phyloP scores from a whole-genome alignment of 2,113 vertebrate genomes.

The Shinisaurus crocodilurus region DNA sequence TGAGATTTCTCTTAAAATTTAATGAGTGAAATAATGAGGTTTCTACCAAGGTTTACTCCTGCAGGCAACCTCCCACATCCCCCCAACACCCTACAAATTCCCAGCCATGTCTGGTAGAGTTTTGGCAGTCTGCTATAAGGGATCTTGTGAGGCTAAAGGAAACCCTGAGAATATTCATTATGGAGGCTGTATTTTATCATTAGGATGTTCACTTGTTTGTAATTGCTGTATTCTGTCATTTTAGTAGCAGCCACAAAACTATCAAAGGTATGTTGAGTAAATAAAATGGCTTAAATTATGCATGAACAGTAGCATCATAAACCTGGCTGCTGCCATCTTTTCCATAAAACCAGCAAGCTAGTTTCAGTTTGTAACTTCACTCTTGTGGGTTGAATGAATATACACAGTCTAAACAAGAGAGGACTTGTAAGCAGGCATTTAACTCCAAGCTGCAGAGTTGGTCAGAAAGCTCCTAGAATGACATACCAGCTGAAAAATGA shows the following conservation, averaged over 20 bases:
- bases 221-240: constrained; percentile 61
- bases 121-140: background rate
- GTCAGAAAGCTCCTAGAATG: constrained; percentile 9
- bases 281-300: constrained; percentile 53
- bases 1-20: constrained; percentile 20
- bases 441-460: background rate
- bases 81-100: background rate
- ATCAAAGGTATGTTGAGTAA: constrained; percentile 61
- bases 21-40: constrained; percentile 17
- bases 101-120: background rate
- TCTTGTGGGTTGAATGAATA: background rate
- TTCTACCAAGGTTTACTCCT: background rate
- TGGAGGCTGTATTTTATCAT: rapidly evolving
- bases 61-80: background rate
- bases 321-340: constrained; percentile 29
- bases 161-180: constrained; percentile 3
- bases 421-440: background rate
- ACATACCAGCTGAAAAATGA: background rate
- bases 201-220: constrained; percentile 30
- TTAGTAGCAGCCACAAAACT: constrained; percentile 50
- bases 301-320: constrained; percentile 20
- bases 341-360: background rate
- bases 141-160: rapidly evolving
- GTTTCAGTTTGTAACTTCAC: constrained; percentile 17
- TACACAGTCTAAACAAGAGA: background rate